Evolutionary conservation across 92 coral and sea anemone species (phyloP), one percentile per base, ranked within the genome.

Genomic region (Montipora capitata): DNA sequence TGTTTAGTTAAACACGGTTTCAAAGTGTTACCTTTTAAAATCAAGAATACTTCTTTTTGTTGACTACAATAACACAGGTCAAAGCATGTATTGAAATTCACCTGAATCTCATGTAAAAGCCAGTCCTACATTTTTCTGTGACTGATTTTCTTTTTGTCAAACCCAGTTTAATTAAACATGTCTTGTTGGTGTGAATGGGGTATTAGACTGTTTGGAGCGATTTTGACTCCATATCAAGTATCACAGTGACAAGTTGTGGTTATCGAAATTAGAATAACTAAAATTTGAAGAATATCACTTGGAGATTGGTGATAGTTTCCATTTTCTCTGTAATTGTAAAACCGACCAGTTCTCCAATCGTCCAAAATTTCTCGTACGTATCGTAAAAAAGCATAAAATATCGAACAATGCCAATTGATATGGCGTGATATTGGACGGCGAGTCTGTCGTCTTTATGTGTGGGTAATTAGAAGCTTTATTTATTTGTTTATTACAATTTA

Each of bases 391-490:
- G n/a, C 52, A 42, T 3, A 7, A 4, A 45, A 45, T 8, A 27
- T 48, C 0, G 52, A 62, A 63, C 73, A 43, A 64, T 44, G 83
- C 11, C 18, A 14, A 44, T 43, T 78, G 20, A 78, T 16, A 64
- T 8, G 12, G 6, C 10, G 4, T 10, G 10, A 10, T 48, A 5
- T 62, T 41, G 16, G 13, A 43, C 9, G 82, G 16, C 70, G 59
- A 20, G 72, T 78, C 83, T 78, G 44, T 43, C 58, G 72, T 78
- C 77, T 48, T 59, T 49, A 35, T 58, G 51, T 18, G 17, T 78
- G 43, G 42, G 39, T n/a, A 35, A 41, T 77, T 42, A 43, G 68
- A 27, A 27, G 35, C 35, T 27, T 27, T 27, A 27, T 27, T 27
- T 27, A 27, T 27, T 27, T 27, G 35, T 27, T 27, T 27, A 27